These are phyloP conservation scores for Patella pellucida DNA, from an alignment of 2,888 invertebrate species.

Conservation along the genomic window DNA sequence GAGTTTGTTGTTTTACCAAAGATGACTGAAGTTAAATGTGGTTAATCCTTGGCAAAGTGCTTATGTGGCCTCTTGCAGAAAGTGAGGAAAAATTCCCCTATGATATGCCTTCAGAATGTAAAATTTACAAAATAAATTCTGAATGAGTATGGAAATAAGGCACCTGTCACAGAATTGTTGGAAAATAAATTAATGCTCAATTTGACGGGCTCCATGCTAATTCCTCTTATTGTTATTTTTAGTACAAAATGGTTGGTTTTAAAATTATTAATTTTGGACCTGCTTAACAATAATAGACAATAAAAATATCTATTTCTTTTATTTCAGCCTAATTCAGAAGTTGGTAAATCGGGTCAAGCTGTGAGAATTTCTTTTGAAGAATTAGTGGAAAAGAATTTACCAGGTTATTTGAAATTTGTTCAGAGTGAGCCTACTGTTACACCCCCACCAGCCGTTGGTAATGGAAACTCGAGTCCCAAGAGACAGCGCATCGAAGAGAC, in stretches of 20 bases:
- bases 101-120: no score
- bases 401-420: constrained; percentile 47
- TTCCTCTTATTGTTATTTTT: neutral
- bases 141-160: no score
- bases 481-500: neutral
- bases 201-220: neutral
- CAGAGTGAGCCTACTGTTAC: constrained; percentile 25
- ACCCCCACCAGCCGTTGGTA: neutral
- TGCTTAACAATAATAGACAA: neutral
- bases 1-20: no score
- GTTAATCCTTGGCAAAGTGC: no score
- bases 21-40: no score
- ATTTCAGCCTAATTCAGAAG: constrained; percentile 59
- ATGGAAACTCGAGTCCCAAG: neutral
- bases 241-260: neutral
- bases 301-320: constrained; percentile 14
- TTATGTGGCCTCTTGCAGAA: no score
- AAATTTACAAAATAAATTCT: no score
- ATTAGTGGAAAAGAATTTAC: constrained; percentile 56
- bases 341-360: constrained; percentile 60
- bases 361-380: constrained; percentile 60
- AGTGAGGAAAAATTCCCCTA: no score
- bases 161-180: no score
- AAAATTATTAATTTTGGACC: neutral
- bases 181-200: neutral